Conservation (phyloP, 2,797 vertebrate genomes). For the Podargus strigoides region DNA sequence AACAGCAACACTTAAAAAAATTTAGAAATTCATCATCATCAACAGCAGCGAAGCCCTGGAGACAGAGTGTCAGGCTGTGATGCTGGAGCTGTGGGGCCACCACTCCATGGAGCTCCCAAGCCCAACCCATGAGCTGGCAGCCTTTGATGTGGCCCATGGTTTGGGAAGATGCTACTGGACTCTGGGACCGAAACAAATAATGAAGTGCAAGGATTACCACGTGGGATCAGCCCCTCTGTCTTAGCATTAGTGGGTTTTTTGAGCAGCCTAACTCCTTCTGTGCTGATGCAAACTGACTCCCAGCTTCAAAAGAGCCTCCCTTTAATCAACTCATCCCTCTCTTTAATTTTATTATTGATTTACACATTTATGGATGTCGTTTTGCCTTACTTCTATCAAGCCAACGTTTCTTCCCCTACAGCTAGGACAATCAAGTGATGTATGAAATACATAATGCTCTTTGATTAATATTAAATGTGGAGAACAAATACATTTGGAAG, state of each 20-base stretch:
- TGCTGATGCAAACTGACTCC: not conserved
- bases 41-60: not conserved
- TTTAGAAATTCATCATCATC: accelerated
- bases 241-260: not conserved
- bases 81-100: not conserved
- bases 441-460: constrained; percentile 58
- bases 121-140: no score
- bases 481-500: constrained; percentile 33
- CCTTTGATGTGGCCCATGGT: not conserved
- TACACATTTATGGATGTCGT: constrained; percentile 21
- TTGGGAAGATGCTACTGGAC: not conserved
- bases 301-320: constrained; percentile 28
- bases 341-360: not conserved
- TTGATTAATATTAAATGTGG: constrained; percentile 64
- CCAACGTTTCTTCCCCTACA: not conserved
- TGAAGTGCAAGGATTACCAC: accelerated
- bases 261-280: not conserved
- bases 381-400: constrained; percentile 33
- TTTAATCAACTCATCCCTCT: constrained; percentile 30
- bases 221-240: no score
- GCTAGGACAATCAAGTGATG: constrained; percentile 47
- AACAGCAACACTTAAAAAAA: not conserved
- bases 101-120: no score
- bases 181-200: not conserved
- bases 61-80: not conserved